Evolutionary conservation across 1,140 invertebrate species (phyloP).

Genomic region (Ditylenchus dipsaci): DNA sequence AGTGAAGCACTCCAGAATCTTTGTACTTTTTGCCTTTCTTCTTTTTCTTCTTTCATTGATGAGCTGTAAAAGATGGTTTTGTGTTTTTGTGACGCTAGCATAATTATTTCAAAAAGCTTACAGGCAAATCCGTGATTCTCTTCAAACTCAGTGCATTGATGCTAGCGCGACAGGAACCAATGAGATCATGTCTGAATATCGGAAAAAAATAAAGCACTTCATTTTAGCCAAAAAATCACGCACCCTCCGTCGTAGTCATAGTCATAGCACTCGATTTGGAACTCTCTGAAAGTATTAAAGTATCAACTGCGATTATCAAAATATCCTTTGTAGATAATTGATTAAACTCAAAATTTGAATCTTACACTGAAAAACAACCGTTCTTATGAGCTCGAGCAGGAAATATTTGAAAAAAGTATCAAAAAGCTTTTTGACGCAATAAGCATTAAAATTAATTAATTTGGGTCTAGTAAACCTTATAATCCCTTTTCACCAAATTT

Average conservation of each 20-base stretch:
- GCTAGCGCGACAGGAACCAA: not conserved
- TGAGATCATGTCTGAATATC: conserved; percentile 27
- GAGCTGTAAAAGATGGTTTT: not conserved
- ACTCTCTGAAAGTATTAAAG: conserved; percentile 16
- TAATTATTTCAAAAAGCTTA: no score
- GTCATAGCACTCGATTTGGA: conserved; percentile 32
- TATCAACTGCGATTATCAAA: not conserved
- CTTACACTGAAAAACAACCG: no score
- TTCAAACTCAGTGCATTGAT: conserved; percentile 12
- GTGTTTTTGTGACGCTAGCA: no score
- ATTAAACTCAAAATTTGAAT: no score
- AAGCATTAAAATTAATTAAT: no score
- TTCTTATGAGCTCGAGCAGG: no score
- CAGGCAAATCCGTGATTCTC: not conserved
- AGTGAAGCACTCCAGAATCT: conserved; percentile 37
- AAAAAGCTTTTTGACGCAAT: no score
- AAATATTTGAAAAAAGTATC: no score
- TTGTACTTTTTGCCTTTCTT: conserved; percentile 40
- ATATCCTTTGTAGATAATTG: no score
- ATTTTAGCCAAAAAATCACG: not conserved
- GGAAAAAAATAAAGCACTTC: conserved; percentile 5
- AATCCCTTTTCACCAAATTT: no score
- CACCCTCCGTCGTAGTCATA: conserved; percentile 14
- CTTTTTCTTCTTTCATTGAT: conserved; percentile 48
- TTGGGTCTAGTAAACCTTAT: no score